Percentiles rank a stretch among this genome's conserved stretches.
Evolutionary conservation across 1,140 invertebrate species (phyloP).

Genomic region (Drosophila kepulauana): DNA sequence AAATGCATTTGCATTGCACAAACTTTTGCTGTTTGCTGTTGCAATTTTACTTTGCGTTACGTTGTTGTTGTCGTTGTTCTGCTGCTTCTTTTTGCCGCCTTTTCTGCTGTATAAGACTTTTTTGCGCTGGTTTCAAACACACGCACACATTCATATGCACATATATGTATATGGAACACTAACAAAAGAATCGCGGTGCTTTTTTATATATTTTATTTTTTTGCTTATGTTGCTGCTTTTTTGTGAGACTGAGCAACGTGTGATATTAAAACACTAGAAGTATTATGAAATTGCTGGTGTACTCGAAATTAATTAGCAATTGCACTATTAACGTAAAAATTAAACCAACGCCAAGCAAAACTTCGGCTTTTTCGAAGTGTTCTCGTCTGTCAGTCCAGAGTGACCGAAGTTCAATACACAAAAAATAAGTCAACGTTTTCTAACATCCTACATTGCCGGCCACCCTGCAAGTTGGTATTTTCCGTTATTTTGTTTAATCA

Average conservation of each 20-base stretch:
- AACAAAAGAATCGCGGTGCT: slow-evolving; percentile 30
- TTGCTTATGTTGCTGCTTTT: slow-evolving; percentile 33
- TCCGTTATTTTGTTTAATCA: too few relatives aligned
- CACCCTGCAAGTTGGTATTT: too few relatives aligned
- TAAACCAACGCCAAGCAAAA: slow-evolving; percentile 28
- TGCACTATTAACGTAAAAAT: slow-evolving; percentile 23
- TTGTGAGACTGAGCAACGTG: slow-evolving; percentile 9
- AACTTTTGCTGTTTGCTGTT: slow-evolving; percentile 75
- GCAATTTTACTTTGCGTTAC: slow-evolving; percentile 62
- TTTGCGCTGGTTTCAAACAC: slow-evolving; percentile 62
- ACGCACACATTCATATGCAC: slow-evolving; percentile 31
- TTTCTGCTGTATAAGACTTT: slow-evolving; percentile 73
- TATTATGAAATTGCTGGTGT: slow-evolving; percentile 9
- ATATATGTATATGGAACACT: slow-evolving; percentile 9
- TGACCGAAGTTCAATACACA: not conserved
- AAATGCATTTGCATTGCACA: slow-evolving; percentile 73
- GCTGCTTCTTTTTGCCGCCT: slow-evolving; percentile 69
- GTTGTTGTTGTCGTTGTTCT: slow-evolving; percentile 35
- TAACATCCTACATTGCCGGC: too few relatives aligned
- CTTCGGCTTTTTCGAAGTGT: slow-evolving; percentile 35
- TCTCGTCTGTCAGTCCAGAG: slow-evolving; percentile 15
- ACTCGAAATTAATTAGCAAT: slow-evolving; percentile 36
- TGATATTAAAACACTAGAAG: slow-evolving; percentile 32
- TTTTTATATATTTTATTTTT: slow-evolving; percentile 9
- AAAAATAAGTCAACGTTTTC: not conserved